These are phyloP conservation scores for Arvicanthis niloticus DNA, from an alignment of 2,113 vertebrate genomes.

Conservation along the genomic window DNA sequence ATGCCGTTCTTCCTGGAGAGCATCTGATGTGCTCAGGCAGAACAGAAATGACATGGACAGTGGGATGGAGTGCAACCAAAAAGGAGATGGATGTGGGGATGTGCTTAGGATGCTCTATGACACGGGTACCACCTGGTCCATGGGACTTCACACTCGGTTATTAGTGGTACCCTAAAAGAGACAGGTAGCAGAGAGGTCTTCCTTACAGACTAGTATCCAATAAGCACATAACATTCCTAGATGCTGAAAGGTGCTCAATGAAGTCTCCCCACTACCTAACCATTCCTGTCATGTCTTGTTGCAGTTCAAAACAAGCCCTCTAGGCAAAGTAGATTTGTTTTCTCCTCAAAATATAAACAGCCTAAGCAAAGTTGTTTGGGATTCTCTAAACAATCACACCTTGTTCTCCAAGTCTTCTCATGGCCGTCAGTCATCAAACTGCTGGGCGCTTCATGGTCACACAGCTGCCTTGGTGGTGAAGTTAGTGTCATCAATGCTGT, in stretches of 20 bases:
- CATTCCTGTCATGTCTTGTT: not conserved
- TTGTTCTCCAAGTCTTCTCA: not conserved
- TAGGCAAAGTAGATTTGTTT: not conserved
- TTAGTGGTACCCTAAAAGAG: not conserved
- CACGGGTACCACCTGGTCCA: rapidly evolving
- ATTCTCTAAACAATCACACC: not conserved
- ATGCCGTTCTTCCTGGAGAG: not conserved
- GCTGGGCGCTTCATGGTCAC: not conserved
- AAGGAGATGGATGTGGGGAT: not conserved
- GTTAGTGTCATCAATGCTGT: not conserved
- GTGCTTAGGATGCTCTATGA: not conserved
- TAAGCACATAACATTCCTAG: not conserved
- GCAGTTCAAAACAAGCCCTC: not conserved
- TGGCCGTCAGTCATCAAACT: not conserved
- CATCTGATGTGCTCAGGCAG: not conserved
- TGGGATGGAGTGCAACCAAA: not conserved
- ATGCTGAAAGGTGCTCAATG: not conserved
- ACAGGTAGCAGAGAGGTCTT: not conserved
- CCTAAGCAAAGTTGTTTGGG: not conserved
- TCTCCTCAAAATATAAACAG: not conserved
- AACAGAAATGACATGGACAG: not conserved
- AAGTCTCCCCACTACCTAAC: not conserved
- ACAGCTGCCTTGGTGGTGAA: not conserved
- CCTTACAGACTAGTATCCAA: not conserved
- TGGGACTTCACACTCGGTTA: not conserved